Percentiles rank a stretch among this genome's conserved stretches.
Conservation (phyloP, 2,888 invertebrate genomes). For the Aporophyla lueneburgensis region DNA sequence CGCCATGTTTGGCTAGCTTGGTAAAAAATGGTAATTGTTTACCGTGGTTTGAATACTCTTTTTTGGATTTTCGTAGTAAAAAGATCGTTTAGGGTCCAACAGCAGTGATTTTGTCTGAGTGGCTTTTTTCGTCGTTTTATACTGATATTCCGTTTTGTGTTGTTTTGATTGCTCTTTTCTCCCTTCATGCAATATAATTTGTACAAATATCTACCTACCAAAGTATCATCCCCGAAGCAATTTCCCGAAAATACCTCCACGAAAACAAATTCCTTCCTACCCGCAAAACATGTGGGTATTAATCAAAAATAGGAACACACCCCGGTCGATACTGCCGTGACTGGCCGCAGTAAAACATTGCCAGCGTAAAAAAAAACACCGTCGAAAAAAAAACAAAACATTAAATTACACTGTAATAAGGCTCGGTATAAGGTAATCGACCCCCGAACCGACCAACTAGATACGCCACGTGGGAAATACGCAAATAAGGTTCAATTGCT, state of each 20-base stretch:
- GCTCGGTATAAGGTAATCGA: slow-evolving; percentile 86
- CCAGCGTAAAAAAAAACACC: slow-evolving; percentile 81
- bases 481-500: slow-evolving; percentile 75
- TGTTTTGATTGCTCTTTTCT: neutral
- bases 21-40: slow-evolving; percentile 65
- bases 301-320: slow-evolving; percentile 74
- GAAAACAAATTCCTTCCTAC: slow-evolving; percentile 50
- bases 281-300: slow-evolving; percentile 67
- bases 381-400: slow-evolving; percentile 84
- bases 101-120: slow-evolving; percentile 41
- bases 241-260: slow-evolving; percentile 54
- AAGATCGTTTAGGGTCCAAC: slow-evolving; percentile 34
- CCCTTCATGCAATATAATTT: neutral
- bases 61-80: slow-evolving; percentile 48
- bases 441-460: slow-evolving; percentile 77
- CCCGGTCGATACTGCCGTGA: slow-evolving; percentile 89
- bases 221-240: slow-evolving; percentile 49
- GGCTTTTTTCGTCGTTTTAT: slow-evolving; percentile 10
- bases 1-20: slow-evolving; percentile 66
- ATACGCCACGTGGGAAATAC: slow-evolving; percentile 89
- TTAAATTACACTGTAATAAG: slow-evolving; percentile 89
- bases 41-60: slow-evolving; percentile 62
- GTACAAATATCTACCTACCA: neutral
- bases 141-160: neutral
- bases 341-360: slow-evolving; percentile 85